Conservation (phyloP, 2,888 invertebrate species). For the Alitta virens region DNA sequence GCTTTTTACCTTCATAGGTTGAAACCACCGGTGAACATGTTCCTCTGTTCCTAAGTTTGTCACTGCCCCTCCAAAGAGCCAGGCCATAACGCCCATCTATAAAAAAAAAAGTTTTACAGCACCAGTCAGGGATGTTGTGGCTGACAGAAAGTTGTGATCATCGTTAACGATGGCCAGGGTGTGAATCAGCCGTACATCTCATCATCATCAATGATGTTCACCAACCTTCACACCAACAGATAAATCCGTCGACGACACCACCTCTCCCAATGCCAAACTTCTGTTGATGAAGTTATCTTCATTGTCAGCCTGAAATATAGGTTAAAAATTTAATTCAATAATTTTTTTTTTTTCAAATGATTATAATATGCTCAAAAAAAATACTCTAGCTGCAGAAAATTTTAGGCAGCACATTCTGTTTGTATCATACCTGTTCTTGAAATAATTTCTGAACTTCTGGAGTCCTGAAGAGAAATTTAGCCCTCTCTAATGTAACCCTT, state of each 20-base stretch:
- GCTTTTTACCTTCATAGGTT: constrained; percentile 19
- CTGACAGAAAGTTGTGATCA: not conserved
- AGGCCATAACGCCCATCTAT: constrained; percentile 25
- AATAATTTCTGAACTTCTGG: constrained; percentile 9
- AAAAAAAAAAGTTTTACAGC: constrained; percentile 4
- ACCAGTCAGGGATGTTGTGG: too few species aligned
- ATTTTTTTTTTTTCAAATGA: not conserved
- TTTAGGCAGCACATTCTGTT: not conserved
- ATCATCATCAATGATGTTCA: not conserved
- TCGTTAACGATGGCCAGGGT: not conserved
- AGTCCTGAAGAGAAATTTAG: constrained; percentile 10
- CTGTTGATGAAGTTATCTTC: constrained; percentile 19
- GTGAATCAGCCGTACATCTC: not conserved
- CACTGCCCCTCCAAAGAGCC: constrained; percentile 26
- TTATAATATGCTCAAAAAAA: not conserved
- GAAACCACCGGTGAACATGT: constrained; percentile 17
- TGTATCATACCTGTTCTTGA: constrained; percentile 9
- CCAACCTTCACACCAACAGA: constrained; percentile 24
- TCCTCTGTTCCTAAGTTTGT: constrained; percentile 22
- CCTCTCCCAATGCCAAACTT: constrained; percentile 23
- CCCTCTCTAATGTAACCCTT: constrained; percentile 5
- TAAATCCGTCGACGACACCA: constrained; percentile 18
- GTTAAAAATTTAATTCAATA: not conserved
- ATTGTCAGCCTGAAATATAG: constrained; percentile 7
- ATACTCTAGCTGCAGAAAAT: not conserved